phyloP scores from a whole-genome alignment of 2,888 invertebrate species.

The Eupithecia pulchellata region DNA sequence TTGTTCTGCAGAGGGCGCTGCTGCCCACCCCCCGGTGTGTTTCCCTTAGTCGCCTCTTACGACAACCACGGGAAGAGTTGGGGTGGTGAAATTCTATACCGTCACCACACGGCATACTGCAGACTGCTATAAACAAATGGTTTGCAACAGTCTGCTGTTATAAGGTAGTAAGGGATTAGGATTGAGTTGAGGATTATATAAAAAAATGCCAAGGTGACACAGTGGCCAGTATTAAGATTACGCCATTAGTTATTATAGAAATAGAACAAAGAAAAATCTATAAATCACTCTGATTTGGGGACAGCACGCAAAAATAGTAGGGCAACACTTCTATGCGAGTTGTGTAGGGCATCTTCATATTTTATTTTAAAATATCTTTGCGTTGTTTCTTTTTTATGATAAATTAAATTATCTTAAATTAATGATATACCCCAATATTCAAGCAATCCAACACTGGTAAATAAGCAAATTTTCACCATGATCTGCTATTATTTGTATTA shows the following conservation, averaged over 20 bases:
- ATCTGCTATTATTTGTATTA: background rate
- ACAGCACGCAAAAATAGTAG: background rate
- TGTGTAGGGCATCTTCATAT: background rate
- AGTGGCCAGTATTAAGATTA: background rate
- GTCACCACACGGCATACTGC: too few relatives aligned
- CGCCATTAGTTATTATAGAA: background rate
- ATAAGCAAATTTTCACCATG: too few relatives aligned
- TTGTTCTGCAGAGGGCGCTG: too few relatives aligned
- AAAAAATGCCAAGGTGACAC: background rate
- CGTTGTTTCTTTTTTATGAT: background rate
- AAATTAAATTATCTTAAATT: too few relatives aligned
- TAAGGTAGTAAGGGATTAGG: background rate
- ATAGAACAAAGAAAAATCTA: constrained; percentile 2
- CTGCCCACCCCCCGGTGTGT: too few relatives aligned
- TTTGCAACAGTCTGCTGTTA: too few relatives aligned
- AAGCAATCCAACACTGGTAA: background rate
- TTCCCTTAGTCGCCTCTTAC: too few relatives aligned
- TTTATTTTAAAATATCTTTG: background rate
- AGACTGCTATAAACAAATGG: too few relatives aligned
- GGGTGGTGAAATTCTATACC: too few relatives aligned
- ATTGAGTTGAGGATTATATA: background rate
- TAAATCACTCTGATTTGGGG: constrained; percentile 6
- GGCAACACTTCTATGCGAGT: background rate
- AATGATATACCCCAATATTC: background rate
- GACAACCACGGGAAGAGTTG: too few relatives aligned